phyloP scores from a whole-genome alignment of 2,888 invertebrate species.

The Nemotelus pantherinus region DNA sequence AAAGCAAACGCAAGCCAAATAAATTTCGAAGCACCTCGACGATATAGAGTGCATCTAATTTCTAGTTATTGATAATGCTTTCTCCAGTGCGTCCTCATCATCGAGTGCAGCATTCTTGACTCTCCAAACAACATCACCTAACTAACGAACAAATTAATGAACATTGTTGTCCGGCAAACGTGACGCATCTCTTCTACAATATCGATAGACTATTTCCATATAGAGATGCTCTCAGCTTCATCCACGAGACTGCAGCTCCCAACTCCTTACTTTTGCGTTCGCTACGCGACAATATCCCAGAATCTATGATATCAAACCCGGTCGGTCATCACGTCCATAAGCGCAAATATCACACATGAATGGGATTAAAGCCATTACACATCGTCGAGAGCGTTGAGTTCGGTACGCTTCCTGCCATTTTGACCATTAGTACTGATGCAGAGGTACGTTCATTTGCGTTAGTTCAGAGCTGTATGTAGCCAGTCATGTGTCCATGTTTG shows the following conservation, averaged over 20 bases:
- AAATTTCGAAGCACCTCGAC: not conserved
- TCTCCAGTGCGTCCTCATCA: not conserved
- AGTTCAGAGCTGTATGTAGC: no score
- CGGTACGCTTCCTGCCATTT: not conserved
- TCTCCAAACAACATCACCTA: not conserved
- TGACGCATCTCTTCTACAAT: constrained; percentile 24
- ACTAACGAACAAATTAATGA: constrained; percentile 29
- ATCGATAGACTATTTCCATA: constrained; percentile 3
- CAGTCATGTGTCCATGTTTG: not conserved
- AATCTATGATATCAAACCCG: not conserved
- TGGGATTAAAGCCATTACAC: constrained; percentile 25
- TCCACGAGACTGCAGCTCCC: constrained; percentile 9
- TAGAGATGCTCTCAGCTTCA: constrained; percentile 7
- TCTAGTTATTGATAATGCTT: not conserved
- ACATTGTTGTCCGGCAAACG: constrained; percentile 30
- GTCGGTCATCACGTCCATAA: not conserved
- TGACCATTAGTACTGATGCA: not conserved
- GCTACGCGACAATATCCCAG: constrained; percentile 3
- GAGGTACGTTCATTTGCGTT: not conserved
- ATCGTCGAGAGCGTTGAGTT: constrained; percentile 8
- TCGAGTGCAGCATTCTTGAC: not conserved
- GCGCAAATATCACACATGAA: constrained; percentile 31
- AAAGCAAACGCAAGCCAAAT: constrained; percentile 9
- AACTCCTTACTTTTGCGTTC: not conserved
- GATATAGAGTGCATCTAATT: constrained; percentile 13